Evolutionary conservation across 1,140 invertebrate genomes (phyloP), one percentile per base, ranked within the genome.

Genomic region (Radopholus similis): DNA sequence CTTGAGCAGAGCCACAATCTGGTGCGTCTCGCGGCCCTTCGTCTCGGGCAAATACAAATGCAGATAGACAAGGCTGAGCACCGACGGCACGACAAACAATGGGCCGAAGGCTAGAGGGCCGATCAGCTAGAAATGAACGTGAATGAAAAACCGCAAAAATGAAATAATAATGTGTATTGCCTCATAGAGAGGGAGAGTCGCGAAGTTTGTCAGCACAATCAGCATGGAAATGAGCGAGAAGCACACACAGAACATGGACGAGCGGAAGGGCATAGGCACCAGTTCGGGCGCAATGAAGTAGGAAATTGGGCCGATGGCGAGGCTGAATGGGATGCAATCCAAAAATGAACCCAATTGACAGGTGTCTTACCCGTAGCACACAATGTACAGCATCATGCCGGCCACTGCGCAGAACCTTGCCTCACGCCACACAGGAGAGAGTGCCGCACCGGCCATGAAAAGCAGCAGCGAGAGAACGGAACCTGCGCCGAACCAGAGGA

Each of bases 201-300:
- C 23, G 37, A 76, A 76, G 58, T 82, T 82, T 21, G 77, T 82
- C n/a, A 73, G 11, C 18, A 76, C 73, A 38, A 78, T 76, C 23
- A 78, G 65, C n/a, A 81, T 23, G 26, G 65, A 80, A 35, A 66
- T 78, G 26, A 80, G 35, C 6, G 66, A 63, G 42, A 70, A 82
- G 66, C 80, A 78, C 15, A 78, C 15, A 53, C 76, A 78, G 64
- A 83, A 82, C 64, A 78, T 77, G 8, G 54, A 77, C 4, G 77
- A 82, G 21, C 77, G 64, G 42, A 82, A 30, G 26, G 68, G 47
- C 6, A 76, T 44, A 26, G 77, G 77, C 44, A 76, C 78, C 4
- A 80, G 53, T 60, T 80, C 77, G 5, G 77, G 62, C 18, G 70
- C 80, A 32, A 80, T 69, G 35, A 82, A 80, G 74, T 79, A 83